Base-by-base conservation (phyloP, 2,888 invertebrate species). In the Limnephilus rhombicus region DNA sequence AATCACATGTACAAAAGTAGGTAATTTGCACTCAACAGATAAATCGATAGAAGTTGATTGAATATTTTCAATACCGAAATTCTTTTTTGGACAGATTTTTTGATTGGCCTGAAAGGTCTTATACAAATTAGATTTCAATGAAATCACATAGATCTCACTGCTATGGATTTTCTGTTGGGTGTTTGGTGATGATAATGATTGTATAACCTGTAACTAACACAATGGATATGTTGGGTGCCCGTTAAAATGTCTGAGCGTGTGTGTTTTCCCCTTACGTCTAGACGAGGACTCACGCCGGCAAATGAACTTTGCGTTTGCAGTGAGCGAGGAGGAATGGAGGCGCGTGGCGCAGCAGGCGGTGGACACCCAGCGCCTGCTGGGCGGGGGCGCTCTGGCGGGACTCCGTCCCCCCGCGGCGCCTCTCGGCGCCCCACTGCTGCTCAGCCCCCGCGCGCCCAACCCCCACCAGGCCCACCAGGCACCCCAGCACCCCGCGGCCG, bases 381-480 rank as follows among this genome's bases (percentile, higher is more conserved):
- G 96, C 5, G 97, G 97, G 31, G 97, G 96, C 15, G 97, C 94
- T 86, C 95, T 98, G 94, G 96, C 97, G 80, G 95, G 97, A 68
- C 96, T 96, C 92, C 97, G 96, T 93, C 96, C 97, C 94, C 97
- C 97, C 3, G 97, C 97, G 90, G 97, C 98, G 15, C 99, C 99
- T 0, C 95, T 99, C 93, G 98, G 99, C 49, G 99, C 99, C 0
- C 99, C 99, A 3, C 96, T 99, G 95, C 99, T 99, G 94, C 97
- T 99, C 93, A 98, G 99, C 85, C 98, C 98, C 92, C 97, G 99
- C 94, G 96, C 98, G 37, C 97, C 95, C 5, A 95, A 95, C 0
- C 95, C 96, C 1, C 96, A 96, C 96, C 98, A 41, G 97, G 95
- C 95, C 0, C 95, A 95, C 34, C 95, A 95, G 9, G 95, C 95